Conservation (phyloP, 1,140 invertebrate species). For the Drosophila parabipectinata region DNA sequence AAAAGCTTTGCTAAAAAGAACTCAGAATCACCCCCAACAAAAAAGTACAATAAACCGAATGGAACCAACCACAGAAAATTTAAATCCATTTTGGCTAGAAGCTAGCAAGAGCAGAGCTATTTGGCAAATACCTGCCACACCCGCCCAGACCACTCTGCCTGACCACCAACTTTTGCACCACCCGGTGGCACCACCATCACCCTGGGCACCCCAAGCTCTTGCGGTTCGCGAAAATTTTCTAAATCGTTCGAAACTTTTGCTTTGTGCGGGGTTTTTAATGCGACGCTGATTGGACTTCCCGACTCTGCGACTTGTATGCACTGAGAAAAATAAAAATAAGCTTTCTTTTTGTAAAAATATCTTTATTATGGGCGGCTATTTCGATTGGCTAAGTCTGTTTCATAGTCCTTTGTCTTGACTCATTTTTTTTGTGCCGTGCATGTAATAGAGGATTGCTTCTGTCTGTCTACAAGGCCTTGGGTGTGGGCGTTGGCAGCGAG, state of each 20-base stretch:
- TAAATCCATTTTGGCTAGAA: constrained; percentile 38
- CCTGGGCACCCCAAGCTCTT: background rate
- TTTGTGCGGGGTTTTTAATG: constrained; percentile 69
- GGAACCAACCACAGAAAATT: constrained; percentile 29
- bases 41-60: constrained; percentile 12
- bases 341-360: no score
- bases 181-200: background rate
- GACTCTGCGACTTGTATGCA: background rate
- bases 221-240: constrained; percentile 53
- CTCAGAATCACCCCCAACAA: constrained; percentile 2
- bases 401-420: background rate
- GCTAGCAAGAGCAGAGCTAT: constrained; percentile 1
- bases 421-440: background rate
- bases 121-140: constrained; percentile 39
- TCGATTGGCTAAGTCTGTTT: no score
- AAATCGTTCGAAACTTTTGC: constrained; percentile 74
- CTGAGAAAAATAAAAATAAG: background rate
- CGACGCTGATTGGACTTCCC: constrained; percentile 52
- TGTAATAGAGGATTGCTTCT: constrained; percentile 11
- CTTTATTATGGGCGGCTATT: background rate
- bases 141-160: constrained; percentile 14
- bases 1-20: constrained; percentile 20
- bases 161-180: constrained; percentile 25
- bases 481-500: background rate
- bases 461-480: constrained; percentile 1